Evolutionary conservation across 2,797 vertebrate genomes (phyloP).

Genomic region (Ctenosaura bakeri): DNA sequence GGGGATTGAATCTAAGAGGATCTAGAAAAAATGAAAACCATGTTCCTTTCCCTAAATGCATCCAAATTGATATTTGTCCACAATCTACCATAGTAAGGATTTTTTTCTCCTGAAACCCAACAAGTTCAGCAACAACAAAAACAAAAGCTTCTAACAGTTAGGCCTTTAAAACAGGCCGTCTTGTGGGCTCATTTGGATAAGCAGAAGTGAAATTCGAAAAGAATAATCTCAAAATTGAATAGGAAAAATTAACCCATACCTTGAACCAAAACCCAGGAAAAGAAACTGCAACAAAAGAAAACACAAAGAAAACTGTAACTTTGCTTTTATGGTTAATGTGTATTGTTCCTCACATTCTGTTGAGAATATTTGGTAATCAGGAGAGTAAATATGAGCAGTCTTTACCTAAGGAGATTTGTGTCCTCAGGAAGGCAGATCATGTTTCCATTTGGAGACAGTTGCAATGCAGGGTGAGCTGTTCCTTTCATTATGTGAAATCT

Average conservation of each 20-base stretch:
- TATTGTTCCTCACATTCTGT: background rate
- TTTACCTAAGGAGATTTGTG: slow-evolving; percentile 82
- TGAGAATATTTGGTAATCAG: background rate
- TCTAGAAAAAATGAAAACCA: background rate
- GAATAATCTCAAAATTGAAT: background rate
- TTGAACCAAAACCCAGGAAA: background rate
- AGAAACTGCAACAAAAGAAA: background rate
- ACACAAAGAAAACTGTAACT: background rate
- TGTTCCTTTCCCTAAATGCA: background rate
- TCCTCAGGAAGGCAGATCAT: slow-evolving; percentile 82
- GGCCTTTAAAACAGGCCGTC: background rate
- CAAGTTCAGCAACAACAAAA: background rate
- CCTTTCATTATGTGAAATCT: slow-evolving; percentile 86
- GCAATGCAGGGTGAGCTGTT: slow-evolving; percentile 86
- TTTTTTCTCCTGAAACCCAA: background rate
- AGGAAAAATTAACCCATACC: background rate
- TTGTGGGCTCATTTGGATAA: background rate
- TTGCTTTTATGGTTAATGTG: background rate
- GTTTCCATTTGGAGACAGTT: slow-evolving; percentile 85
- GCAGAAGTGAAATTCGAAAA: background rate
- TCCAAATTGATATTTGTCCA: background rate
- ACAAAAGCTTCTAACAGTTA: background rate
- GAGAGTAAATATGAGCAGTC: slow-evolving; percentile 31
- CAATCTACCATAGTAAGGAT: background rate
- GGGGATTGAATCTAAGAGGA: too few relatives aligned